These are phyloP conservation scores for Xenopus petersii DNA, from an alignment of 2,797 vertebrate species.

Conservation along the genomic window DNA sequence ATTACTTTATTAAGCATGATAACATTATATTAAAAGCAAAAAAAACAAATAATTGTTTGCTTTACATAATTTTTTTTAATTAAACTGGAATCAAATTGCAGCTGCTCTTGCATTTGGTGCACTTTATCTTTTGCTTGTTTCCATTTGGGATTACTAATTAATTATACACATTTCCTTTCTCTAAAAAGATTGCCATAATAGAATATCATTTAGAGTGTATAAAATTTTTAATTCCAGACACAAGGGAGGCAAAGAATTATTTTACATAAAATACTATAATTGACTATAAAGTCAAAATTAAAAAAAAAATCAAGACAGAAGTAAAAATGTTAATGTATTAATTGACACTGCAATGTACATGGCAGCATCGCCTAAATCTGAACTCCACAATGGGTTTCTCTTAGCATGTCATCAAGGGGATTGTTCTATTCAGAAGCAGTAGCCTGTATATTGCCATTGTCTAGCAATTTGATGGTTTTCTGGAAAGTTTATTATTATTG, in stretches of 20 bases:
- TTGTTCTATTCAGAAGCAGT: too few relatives aligned
- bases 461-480: too few relatives aligned
- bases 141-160: slow-evolving; percentile 36
- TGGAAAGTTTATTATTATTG: too few relatives aligned
- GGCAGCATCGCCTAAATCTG: too few relatives aligned
- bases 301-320: not conserved
- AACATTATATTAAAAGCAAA: not conserved
- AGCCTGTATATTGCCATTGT: too few relatives aligned
- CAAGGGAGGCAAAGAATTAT: slow-evolving; percentile 11
- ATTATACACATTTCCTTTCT: slow-evolving; percentile 28
- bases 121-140: slow-evolving; percentile 30
- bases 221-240: slow-evolving; percentile 13
- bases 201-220: slow-evolving; percentile 25
- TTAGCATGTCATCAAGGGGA: too few relatives aligned
- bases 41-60: slow-evolving; percentile 15
- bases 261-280: slow-evolving; percentile 26
- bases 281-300: slow-evolving; percentile 3
- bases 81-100: not conserved
- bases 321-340: not conserved
- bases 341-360: too few relatives aligned
- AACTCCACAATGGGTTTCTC: too few relatives aligned
- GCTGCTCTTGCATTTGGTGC: not conserved
- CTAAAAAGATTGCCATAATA: slow-evolving; percentile 11
- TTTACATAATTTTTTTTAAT: slow-evolving; percentile 5
- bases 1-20: slow-evolving; percentile 1